A percentile compares a stretch with the other conserved stretches of the same genome.
Evolutionary conservation across 2,888 invertebrate species (phyloP).

Genomic region (Pachliopta kotzebuea): DNA sequence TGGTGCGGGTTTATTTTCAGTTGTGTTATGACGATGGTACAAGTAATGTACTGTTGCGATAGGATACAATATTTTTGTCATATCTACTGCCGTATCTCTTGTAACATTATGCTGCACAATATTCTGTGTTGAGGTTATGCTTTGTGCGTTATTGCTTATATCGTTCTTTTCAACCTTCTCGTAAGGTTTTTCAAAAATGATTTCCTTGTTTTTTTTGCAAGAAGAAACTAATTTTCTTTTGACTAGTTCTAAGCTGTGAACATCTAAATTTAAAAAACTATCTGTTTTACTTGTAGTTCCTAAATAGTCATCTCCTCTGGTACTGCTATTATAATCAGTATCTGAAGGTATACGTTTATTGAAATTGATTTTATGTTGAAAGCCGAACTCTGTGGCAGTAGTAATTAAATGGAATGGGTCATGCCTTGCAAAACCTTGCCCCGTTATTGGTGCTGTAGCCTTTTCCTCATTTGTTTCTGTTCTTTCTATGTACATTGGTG

Average conservation of each 20-base stretch:
- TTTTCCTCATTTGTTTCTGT: conserved; percentile 20
- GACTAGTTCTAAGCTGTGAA: conserved; percentile 19
- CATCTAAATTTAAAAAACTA: conserved; percentile 20
- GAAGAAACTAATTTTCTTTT: conserved; percentile 19
- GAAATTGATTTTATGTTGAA: conserved; percentile 5
- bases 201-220: conserved; percentile 19
- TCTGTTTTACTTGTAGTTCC: conserved; percentile 14
- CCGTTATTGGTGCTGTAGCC: conserved; percentile 5
- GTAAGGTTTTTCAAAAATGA: conserved; percentile 11
- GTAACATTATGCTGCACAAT: conserved; percentile 7
- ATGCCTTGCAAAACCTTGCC: conserved; percentile 10
- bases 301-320: neutral
- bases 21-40: conserved; percentile 21
- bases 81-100: conserved; percentile 4
- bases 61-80: conserved; percentile 16
- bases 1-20: neutral
- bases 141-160: too few relatives aligned
- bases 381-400: conserved; percentile 2
- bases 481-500: conserved; percentile 16
- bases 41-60: conserved; percentile 19
- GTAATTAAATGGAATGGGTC: conserved; percentile 20
- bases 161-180: conserved; percentile 2
- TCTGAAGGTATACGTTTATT: conserved; percentile 16
- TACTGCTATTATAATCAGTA: conserved; percentile 3
- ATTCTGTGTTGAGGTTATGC: conserved; percentile 1